These are phyloP conservation scores for Calonectris borealis DNA, from an alignment of 2,113 vertebrate species.

Conservation along the genomic window DNA sequence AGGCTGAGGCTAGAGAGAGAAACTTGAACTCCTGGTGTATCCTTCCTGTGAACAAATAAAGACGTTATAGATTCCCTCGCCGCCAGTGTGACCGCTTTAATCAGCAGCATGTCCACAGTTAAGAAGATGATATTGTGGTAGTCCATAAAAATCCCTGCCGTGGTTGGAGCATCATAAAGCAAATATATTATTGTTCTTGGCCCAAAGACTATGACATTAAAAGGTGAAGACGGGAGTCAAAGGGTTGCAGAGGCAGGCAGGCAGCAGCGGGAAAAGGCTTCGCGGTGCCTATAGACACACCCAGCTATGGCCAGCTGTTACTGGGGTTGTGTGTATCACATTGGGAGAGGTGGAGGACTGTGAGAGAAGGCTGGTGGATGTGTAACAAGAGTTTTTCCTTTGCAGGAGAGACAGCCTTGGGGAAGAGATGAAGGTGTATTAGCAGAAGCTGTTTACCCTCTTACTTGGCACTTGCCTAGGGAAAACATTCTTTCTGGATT, in stretches of 20 bases:
- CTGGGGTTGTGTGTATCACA: neutral
- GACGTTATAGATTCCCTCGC: neutral
- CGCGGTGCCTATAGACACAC: neutral
- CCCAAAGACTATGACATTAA: neutral
- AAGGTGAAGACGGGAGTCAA: neutral
- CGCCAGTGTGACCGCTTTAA: neutral
- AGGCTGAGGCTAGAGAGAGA: neutral
- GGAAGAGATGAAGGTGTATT: neutral
- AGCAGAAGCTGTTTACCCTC: conserved; percentile 31
- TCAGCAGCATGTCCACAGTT: neutral
- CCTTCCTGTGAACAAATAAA: conserved; percentile 13
- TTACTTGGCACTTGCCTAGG: conserved; percentile 23
- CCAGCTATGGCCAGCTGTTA: neutral
- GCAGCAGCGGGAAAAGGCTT: neutral
- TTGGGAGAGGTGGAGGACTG: neutral
- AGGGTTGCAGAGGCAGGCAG: neutral
- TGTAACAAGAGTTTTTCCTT: neutral
- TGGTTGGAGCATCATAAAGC: neutral
- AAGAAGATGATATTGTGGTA: neutral
- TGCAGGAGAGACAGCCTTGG: neutral
- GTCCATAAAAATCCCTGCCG: neutral
- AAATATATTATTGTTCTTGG: neutral
- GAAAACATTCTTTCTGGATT: conserved; percentile 23
- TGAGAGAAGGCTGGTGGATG: neutral
- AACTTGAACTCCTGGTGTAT: neutral